Base-by-base conservation (phyloP, 2,888 invertebrate species). In the Diachrysia chrysitis region DNA sequence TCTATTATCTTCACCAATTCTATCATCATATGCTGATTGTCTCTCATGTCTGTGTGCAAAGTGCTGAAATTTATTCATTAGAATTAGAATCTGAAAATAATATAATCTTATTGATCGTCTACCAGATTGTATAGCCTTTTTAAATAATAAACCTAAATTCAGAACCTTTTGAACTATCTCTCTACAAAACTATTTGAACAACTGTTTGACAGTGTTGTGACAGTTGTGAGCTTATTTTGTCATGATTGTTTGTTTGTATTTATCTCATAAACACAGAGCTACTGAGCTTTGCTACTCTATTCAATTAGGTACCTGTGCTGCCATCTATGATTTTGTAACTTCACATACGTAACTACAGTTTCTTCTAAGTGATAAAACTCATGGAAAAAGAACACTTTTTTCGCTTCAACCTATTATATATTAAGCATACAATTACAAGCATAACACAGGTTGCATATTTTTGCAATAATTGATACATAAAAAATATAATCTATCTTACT, bases 1-100 rank as follows among this genome's bases (percentile, higher is more conserved):
- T 94, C 90, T 62, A 95, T 89, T 74, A 95, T 90, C 82, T 93
- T 93, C 72, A 95, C 95, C 75, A 95, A 95, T 55, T 90, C 87
- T 53, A 91, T 90, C 86, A 94, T 93, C 66, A 92, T 87, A 68
- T 90, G 89, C 72, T 93, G 92, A 76, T 92, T 92, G 72, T 94
- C 93, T 76, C 89, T 92, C 93, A 95, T 95, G 14, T 58, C 46
- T 53, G 37, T 54, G 70, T 76, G 69, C 58, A 64, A 29, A 51
- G 17, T 25, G 0, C 59, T 42, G 42, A 42, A 42, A 42, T 14
- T 35, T 9, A 37, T 29, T 29, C 5, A 2, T 29, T 29, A 1
- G 10, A 32, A 32, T 32, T 32, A 32, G 32, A 32, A 32, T 32
- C 0, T 4, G 5, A 7, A 29, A 7, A 7, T 4, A 29, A 5